Conservation (phyloP, 2,797 vertebrate species). For the Sebastes hopkinsi region DNA sequence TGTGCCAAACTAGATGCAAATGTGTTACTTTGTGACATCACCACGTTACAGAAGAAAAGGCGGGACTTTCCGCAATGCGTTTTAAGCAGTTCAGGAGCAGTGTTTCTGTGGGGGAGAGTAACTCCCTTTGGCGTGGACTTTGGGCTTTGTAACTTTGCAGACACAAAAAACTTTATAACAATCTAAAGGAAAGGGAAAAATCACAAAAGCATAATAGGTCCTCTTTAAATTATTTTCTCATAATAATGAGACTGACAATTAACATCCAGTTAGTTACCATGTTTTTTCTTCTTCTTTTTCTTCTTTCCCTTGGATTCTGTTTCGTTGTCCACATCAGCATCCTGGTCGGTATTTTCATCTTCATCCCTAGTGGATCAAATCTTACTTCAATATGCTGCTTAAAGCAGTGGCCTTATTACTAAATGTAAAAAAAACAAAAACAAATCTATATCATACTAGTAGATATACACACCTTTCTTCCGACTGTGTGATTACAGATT, state of each 20-base stretch:
- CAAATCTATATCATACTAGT: neutral
- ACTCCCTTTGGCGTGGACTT: too few relatives aligned
- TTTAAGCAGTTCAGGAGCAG: too few relatives aligned
- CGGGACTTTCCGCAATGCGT: rapidly evolving
- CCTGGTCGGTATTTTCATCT: conserved; percentile 53
- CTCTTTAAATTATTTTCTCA: neutral
- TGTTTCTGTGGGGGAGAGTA: too few relatives aligned
- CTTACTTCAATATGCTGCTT: conserved; percentile 34
- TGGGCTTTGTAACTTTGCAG: too few relatives aligned
- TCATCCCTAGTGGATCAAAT: conserved; percentile 47
- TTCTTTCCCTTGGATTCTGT: conserved; percentile 83
- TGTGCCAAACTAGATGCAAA: too few relatives aligned
- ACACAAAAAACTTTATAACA: too few relatives aligned
- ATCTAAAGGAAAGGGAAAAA: too few relatives aligned
- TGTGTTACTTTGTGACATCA: too few relatives aligned
- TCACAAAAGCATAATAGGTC: too few relatives aligned
- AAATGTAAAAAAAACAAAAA: neutral
- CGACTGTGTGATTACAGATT: conserved; percentile 68
- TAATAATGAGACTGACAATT: neutral
- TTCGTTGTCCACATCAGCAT: conserved; percentile 76
- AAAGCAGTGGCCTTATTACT: conserved; percentile 49
- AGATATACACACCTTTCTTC: conserved; percentile 74
- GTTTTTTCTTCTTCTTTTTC: conserved; percentile 86
- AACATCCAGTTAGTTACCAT: conserved; percentile 52
- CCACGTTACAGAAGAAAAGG: too few relatives aligned